These are phyloP conservation scores for Lasioglossum baleicum DNA, from an alignment of 1,140 invertebrate species.

Conservation along the genomic window DNA sequence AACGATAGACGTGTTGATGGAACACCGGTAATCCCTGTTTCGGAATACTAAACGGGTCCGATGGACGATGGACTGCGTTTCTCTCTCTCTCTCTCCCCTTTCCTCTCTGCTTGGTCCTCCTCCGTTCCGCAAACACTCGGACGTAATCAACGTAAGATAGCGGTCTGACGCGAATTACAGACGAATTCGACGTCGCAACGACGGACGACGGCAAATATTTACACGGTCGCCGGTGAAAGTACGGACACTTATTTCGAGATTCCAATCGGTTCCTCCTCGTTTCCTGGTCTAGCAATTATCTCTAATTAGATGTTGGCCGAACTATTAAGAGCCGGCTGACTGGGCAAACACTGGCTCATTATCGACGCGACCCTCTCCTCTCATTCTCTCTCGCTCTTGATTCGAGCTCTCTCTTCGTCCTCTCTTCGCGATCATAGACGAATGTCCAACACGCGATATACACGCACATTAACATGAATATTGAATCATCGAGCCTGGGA, in stretches of 20 bases:
- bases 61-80: not conserved
- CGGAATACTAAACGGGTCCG: conserved; percentile 35
- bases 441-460: no score
- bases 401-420: no score
- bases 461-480: no score
- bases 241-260: conserved; percentile 10
- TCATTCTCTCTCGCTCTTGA: no score
- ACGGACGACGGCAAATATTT: conserved; percentile 22
- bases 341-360: conserved; percentile 8
- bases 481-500: no score
- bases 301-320: not conserved
- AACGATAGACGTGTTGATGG: conserved; percentile 48
- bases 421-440: no score
- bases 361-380: not conserved
- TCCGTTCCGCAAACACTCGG: conserved; percentile 27
- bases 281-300: not conserved
- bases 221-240: not conserved
- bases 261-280: not conserved
- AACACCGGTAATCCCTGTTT: conserved; percentile 28
- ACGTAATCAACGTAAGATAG: conserved; percentile 38
- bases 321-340: not conserved
- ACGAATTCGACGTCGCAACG: not conserved
- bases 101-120: no score
- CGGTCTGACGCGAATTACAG: conserved; percentile 14
- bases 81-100: no score